Evolutionary conservation across 2,888 invertebrate species (phyloP), one percentile per base, ranked within the genome.

Genomic region (Andrena trimmerana): DNA sequence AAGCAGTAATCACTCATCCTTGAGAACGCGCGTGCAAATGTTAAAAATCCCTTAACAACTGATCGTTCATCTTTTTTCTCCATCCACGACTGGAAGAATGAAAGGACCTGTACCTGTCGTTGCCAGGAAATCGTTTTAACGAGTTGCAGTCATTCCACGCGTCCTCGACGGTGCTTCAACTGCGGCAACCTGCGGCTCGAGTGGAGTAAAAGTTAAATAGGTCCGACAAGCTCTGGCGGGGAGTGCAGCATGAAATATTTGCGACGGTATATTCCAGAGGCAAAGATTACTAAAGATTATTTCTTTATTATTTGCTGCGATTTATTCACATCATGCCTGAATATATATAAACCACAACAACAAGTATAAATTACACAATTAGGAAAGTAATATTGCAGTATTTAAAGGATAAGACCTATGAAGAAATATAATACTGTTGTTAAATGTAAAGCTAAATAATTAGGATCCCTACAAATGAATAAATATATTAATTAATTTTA

Each of bases 81-180:
- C 59, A 24, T 24, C 50, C 10, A n/a, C 31, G 13, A 62, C 20
- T 29, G 33, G 29, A 54, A 50, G 16, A 36, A 42, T 52, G n/a
- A 27, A 10, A 69, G 31, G 13, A 7, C 13, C 31, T 7, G 16
- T 2, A 16, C 10, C 13, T 29, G 31, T 7, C 60, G 16, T 8
- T 2, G n/a, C 48, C 79, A 52, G 77, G 70, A 84, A 86, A 84
- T 86, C 68, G 83, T 83, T 85, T 81, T 83, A 86, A 86, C 86
- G 83, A 83, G 86, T 80, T 71, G 70, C 72, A 77, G 77, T 81
- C 76, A 86, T 86, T 86, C 73, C 68, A 57, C 60, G 20, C 69
- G 86, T 63, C 59, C 78, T 76, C 77, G 27, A 57, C 63, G 78
- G 77, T 67, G 62, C 86, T 84, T 79, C 63, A 68, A 33, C 70